phyloP scores from a whole-genome alignment of 2,888 invertebrate species.

The Resseliella maxima region DNA sequence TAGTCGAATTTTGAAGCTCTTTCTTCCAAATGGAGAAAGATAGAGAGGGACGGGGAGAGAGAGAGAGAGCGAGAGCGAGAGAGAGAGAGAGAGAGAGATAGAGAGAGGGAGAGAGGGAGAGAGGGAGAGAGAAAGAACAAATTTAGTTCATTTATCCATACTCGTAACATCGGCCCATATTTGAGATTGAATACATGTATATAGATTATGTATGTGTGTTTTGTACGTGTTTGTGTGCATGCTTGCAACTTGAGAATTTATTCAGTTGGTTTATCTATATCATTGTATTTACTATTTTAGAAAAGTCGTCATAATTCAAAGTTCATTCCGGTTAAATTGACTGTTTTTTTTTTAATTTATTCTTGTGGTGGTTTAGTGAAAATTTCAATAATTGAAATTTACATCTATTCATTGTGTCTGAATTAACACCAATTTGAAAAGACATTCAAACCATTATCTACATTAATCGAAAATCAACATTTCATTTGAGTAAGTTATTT shows the following conservation, averaged over 20 bases:
- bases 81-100: too few relatives aligned
- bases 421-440: not conserved
- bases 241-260: not conserved
- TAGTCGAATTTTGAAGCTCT: not conserved
- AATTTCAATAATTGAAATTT: not conserved
- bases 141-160: not conserved
- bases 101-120: too few relatives aligned
- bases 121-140: not conserved
- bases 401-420: not conserved
- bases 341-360: not conserved
- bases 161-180: not conserved
- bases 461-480: not conserved
- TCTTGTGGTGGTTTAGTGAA: not conserved
- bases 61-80: too few relatives aligned
- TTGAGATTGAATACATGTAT: not conserved
- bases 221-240: not conserved
- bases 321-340: slow-evolving; percentile 54
- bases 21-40: too few relatives aligned
- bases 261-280: not conserved
- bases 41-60: too few relatives aligned
- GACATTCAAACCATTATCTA: not conserved
- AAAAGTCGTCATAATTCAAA: slow-evolving; percentile 51
- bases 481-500: not conserved
- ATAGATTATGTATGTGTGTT: not conserved
- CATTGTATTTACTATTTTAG: not conserved